phyloP scores from a whole-genome alignment of 64 coral and sea anemone genomes.

The Porites lutea region DNA sequence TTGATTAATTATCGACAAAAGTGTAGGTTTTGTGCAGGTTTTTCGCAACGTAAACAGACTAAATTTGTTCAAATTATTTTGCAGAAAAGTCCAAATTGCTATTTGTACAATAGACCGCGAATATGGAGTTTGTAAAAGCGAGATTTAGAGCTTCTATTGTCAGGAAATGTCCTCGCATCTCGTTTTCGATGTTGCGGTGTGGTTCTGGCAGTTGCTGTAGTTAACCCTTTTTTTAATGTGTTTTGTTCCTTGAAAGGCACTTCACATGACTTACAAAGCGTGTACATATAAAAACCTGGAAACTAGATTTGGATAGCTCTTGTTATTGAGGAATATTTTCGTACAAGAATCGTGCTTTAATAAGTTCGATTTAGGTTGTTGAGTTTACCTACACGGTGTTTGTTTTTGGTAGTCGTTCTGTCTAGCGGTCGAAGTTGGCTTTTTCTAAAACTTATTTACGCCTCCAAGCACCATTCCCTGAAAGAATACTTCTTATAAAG shows the following conservation, averaged over 20 bases:
- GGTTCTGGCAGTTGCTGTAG: too few relatives aligned
- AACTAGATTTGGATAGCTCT: not conserved
- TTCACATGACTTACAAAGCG: not conserved
- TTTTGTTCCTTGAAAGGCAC: not conserved
- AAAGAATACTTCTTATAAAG: too few relatives aligned
- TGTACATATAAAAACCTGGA: not conserved
- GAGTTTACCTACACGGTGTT: too few relatives aligned
- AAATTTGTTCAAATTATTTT: not conserved
- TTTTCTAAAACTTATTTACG: too few relatives aligned
- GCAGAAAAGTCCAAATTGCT: not conserved
- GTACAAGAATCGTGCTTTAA: too few relatives aligned
- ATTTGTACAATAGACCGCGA: not conserved
- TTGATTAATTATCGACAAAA: conserved; percentile 16
- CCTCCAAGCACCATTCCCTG: too few relatives aligned
- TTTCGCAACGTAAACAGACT: not conserved
- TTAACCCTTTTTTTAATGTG: not conserved
- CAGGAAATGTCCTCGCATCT: not conserved
- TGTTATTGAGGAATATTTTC: not conserved
- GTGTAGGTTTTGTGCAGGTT: not conserved
- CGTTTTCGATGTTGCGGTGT: not conserved
- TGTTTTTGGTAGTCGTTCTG: too few relatives aligned
- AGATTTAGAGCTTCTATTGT: not conserved
- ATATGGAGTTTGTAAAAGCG: not conserved
- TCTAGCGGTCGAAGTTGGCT: too few relatives aligned
- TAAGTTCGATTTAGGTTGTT: too few relatives aligned